Evolutionary conservation across 2,888 invertebrate genomes (phyloP).

Genomic region (Trissolcus japonicus): DNA sequence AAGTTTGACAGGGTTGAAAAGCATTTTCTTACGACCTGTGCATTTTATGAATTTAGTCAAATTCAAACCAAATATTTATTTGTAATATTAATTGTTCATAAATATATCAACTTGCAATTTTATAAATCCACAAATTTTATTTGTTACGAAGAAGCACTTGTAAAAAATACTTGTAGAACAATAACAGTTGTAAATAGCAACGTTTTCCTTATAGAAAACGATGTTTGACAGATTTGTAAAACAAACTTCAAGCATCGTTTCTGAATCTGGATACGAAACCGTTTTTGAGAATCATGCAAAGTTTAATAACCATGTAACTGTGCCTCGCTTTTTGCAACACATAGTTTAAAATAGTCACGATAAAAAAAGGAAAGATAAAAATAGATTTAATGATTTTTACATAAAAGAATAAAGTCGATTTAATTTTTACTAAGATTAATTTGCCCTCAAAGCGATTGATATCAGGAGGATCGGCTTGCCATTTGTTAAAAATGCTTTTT

Average conservation of each 20-base stretch:
- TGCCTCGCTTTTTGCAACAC: slow-evolving; percentile 57
- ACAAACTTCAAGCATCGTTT: slow-evolving; percentile 2
- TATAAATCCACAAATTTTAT: neutral
- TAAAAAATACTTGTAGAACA: slow-evolving; percentile 18
- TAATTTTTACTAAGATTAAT: slow-evolving; percentile 3
- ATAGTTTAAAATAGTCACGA: slow-evolving; percentile 42
- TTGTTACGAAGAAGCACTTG: slow-evolving; percentile 5
- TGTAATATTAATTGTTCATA: slow-evolving; percentile 12
- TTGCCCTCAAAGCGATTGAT: neutral
- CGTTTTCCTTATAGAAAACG: neutral
- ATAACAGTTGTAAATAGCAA: slow-evolving; percentile 36
- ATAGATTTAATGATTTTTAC: slow-evolving; percentile 4
- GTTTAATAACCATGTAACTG: slow-evolving; percentile 53
- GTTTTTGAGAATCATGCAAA: slow-evolving; percentile 51
- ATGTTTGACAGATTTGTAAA: neutral
- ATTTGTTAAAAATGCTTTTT: neutral
- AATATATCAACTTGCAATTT: neutral
- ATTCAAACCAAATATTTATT: too few relatives aligned
- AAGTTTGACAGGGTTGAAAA: slow-evolving; percentile 38
- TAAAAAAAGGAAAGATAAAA: slow-evolving; percentile 16
- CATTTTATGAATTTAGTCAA: neutral
- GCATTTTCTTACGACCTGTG: slow-evolving; percentile 26
- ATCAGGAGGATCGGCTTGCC: neutral
- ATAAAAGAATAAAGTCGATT: slow-evolving; percentile 4
- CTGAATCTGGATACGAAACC: slow-evolving; percentile 2